These are phyloP conservation scores for Hypocryptadius cinnamomeus DNA, from an alignment of 2,113 vertebrate species.

Conservation along the genomic window DNA sequence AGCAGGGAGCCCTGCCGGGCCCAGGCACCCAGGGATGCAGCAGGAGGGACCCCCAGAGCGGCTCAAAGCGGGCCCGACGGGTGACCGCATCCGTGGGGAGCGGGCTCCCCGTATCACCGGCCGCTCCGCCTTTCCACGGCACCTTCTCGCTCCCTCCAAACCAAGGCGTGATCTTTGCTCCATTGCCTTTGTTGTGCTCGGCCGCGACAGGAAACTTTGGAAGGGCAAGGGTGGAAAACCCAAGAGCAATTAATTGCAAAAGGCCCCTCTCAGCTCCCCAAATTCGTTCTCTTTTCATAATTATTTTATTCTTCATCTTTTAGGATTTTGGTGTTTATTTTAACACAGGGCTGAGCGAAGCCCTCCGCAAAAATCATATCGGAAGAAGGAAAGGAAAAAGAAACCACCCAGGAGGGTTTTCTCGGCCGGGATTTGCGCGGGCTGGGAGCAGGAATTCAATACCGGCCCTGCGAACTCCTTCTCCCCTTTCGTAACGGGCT, in stretches of 20 bases:
- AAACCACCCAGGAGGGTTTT: neutral
- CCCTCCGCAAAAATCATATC: neutral
- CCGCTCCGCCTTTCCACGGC: neutral
- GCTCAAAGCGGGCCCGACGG: neutral
- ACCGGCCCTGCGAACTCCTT: neutral
- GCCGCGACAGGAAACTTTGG: neutral
- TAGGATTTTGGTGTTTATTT: neutral
- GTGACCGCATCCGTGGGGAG: neutral
- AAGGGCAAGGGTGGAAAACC: neutral
- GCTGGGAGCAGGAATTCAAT: neutral
- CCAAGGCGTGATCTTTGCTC: constrained; percentile 32
- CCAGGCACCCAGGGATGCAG: neutral
- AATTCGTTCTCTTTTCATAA: neutral
- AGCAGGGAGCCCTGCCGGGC: neutral
- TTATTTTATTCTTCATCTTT: neutral
- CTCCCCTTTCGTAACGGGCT: neutral
- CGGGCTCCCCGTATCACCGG: neutral
- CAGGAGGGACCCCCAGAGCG: neutral
- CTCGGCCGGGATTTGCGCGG: neutral
- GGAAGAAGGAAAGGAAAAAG: neutral
- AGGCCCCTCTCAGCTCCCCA: neutral
- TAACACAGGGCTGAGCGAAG: neutral
- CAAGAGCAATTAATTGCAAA: neutral
- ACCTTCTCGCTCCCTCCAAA: neutral
- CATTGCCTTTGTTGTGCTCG: constrained; percentile 17